Base-by-base conservation (phyloP, 2,113 vertebrate species). In the Spizaetus ornatus region DNA sequence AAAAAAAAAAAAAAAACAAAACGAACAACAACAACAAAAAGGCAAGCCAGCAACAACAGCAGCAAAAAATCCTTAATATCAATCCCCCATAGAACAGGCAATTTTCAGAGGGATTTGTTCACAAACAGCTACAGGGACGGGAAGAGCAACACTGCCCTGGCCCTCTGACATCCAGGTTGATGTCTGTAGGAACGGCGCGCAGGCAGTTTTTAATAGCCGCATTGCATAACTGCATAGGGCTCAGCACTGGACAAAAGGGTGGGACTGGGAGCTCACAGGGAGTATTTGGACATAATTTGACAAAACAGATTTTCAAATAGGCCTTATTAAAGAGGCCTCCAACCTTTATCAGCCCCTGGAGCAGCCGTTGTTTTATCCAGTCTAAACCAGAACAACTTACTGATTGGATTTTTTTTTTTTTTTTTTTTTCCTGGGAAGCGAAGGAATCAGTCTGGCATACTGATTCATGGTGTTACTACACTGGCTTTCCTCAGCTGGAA, bases 261-360 rank as follows among this genome's bases (percentile, higher is more conserved):
- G 94, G 94, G 94, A 94, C 86, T 81, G 72, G 58, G 67, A 83
- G 92, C 86, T 94, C 88, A 55, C 55, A 87, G 82, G 42, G 89
- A 94, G 58, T 81, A 77, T 82, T 66, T 80, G 80, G 83, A 94
- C 58, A 83, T 31, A 48, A 94, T 87, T 58, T 82, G 48, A 94
- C 90, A 96, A 97, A 96, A 94, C 52, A 95, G 36, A 86, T 74
- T 97, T 97, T 97, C 90, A 82, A 96, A 71, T 58, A 94, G 78
- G 65, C 55, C 36, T 78, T 91, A 66, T 72, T 82, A 90, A 88
- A 95, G 82, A 80, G 62, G 50, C 58, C 59, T 96, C 80, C 91
- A 82, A 82, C 47, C 86, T 91, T 94, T 69, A 95, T 67, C 91
- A 96, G 82, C 47, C 71, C 55, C 53, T 43, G 72, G 61, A 83